These are phyloP conservation scores for Ornithoptera priamus DNA, from an alignment of 2,888 invertebrate genomes.

Conservation along the genomic window DNA sequence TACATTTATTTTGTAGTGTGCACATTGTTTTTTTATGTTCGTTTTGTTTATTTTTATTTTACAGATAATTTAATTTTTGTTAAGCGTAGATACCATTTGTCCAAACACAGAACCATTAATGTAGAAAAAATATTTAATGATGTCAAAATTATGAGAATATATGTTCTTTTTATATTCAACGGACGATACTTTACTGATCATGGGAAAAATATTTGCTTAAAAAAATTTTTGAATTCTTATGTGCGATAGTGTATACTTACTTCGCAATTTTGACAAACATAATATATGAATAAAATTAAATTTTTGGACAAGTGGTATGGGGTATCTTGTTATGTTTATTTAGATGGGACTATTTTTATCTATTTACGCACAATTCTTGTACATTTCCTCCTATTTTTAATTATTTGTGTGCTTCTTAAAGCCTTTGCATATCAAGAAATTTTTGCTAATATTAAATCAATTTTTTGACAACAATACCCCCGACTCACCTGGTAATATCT, in stretches of 20 bases:
- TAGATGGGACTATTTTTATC: neutral
- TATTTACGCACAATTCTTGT: neutral
- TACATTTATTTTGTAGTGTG: conserved; percentile 33
- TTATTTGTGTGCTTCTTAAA: too few species aligned
- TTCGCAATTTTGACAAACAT: too few species aligned
- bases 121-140: neutral
- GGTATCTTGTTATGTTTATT: neutral
- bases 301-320: neutral
- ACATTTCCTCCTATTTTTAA: neutral
- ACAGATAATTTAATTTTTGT: conserved; percentile 25
- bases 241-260: too few species aligned
- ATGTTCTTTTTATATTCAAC: too few species aligned
- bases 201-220: too few species aligned
- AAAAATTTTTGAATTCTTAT: too few species aligned
- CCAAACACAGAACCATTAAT: neutral
- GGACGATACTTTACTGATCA: too few species aligned
- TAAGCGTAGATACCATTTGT: conserved; percentile 21
- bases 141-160: too few species aligned
- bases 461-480: too few species aligned
- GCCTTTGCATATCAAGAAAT: too few species aligned
- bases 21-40: conserved; percentile 29
- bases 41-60: conserved; percentile 34
- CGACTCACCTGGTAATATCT: too few species aligned
- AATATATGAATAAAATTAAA: neutral
- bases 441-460: too few species aligned